Evolutionary conservation across 2,113 vertebrate species (phyloP), one percentile per base, ranked within the genome.

Genomic region (Taurulus bubalis): DNA sequence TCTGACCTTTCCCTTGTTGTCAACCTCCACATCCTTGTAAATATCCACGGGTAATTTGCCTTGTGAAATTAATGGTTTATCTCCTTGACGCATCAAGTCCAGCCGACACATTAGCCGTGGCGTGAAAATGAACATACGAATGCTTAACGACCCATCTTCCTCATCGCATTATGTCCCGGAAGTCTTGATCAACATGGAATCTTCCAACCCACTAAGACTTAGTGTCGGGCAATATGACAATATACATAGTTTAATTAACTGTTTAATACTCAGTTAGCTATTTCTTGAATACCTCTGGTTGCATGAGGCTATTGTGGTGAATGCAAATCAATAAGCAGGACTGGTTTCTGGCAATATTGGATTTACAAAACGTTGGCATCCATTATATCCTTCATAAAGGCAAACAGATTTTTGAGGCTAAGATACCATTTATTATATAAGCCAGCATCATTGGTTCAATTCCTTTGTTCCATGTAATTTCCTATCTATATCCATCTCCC

Each of bases 1-100:
- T 85, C 80, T 93, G 90, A 93, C 91, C 92, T 93, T 92, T 93
- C 69, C 62, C 58, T 83, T 87, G 75, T 86, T 92, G 87, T 80
- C 80, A 88, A 77, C 86, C 85, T 85, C 80, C 75, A 34, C 79
- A 77, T 85, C 75, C 83, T 84, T 79, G 80, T 87, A 92, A 87
- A 90, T 87, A 90, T 82, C 83, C 67, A 63, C 47, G 70, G 62
- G 62, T 85, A 83, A 92, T 92, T 92, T 92, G 87, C 71, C 82
- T 75, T 53, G 80, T 73, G 86, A 87, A 75, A 77, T 83, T 66
- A 88, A 92, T 84, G 74, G 90, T 86, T 91, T 86, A 89, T 91
- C 84, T 88, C 76, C 59, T 71, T 78, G 80, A 83, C 87, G 83
- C 82, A 71, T 90, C 82, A 42, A 76, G 80, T 85, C 79, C 84